Base-by-base conservation (phyloP, 2,888 invertebrate species). In the Mythimna lalbum region DNA sequence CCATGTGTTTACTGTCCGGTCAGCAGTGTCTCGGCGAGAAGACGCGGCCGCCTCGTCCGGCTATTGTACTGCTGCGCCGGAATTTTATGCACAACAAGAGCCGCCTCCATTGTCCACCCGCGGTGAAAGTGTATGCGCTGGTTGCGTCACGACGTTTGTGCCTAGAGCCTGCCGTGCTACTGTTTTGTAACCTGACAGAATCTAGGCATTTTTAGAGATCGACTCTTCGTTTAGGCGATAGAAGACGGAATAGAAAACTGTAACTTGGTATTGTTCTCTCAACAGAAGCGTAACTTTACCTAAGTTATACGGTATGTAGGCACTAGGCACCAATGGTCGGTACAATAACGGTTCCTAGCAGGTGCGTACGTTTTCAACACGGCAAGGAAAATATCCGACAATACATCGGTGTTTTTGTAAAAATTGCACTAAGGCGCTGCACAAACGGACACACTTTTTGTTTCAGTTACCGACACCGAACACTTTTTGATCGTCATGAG, bases 11-110 rank as follows among this genome's bases (percentile, higher is more conserved):
- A 75, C 75, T 77, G 67, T 74, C 60, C 19, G 47, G 50, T 66
- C 57, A 23, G 23, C 52, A 21, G 52, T n/a, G 47, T n/a, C 5
- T 47, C 50, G 12, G 57, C 2, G 31, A 70, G 85, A 70, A 74
- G 67, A 70, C 72, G 63, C 64, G 9, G 36, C 12, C 39, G 39
- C 39, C 39, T 39, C 84, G 76, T 86, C 84, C 84, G 86, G 82
- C 80, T 76, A 84, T 84, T 86, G 84, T 86, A 61, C 7, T 49
- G 47, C 47, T 49, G n/a, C 65, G 60, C 69, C 55, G 84, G 82
- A 78, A 84, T 85, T 78, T 70, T 78, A 80, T 83, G 86, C 78
- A 78, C 84, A 84, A 78, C 82, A 76, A 69, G 56, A 75, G 73
- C 69, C 78, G 77, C 86, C 66, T 74, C 76, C 74, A 78, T 85